These are phyloP conservation scores for Cyphomyrus discorhynchus DNA, from an alignment of 2,113 vertebrate species.

Conservation along the genomic window DNA sequence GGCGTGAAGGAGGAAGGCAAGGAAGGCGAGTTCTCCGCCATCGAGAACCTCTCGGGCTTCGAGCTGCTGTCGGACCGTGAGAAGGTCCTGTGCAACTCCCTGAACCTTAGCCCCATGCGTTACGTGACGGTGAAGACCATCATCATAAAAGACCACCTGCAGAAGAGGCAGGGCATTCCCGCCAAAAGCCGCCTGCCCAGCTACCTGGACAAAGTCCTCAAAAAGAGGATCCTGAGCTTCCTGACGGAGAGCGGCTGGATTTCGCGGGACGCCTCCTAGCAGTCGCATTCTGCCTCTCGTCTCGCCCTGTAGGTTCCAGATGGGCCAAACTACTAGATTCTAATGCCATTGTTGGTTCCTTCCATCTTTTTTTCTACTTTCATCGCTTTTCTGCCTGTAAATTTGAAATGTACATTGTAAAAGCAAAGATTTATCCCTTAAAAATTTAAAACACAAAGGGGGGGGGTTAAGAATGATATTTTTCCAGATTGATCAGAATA, in stretches of 20 bases:
- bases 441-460: background rate
- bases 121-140: slow-evolving; percentile 96
- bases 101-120: slow-evolving; percentile 82
- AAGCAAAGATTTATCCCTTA: slow-evolving; percentile 21
- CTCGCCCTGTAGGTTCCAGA: background rate
- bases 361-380: slow-evolving; percentile 19
- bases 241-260: slow-evolving; percentile 98
- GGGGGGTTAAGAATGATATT: background rate
- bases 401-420: slow-evolving; percentile 43
- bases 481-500: slow-evolving; percentile 1
- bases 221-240: slow-evolving; percentile 91
- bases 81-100: slow-evolving; percentile 86
- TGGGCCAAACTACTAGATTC: slow-evolving; percentile 31
- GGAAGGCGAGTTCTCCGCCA: slow-evolving; percentile 83
- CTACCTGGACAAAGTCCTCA: slow-evolving; percentile 92
- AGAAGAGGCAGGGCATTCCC: slow-evolving; percentile 89
- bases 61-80: slow-evolving; percentile 91
- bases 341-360: slow-evolving; percentile 10
- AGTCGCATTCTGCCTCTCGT: background rate
- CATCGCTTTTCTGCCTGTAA: slow-evolving; percentile 28
- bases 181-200: slow-evolving; percentile 91
- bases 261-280: slow-evolving; percentile 81
- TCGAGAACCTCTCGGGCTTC: slow-evolving; percentile 86
- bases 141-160: slow-evolving; percentile 94
- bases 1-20: slow-evolving; percentile 77